phyloP scores from a whole-genome alignment of 2,113 vertebrate species.

The Mobula birostris region DNA sequence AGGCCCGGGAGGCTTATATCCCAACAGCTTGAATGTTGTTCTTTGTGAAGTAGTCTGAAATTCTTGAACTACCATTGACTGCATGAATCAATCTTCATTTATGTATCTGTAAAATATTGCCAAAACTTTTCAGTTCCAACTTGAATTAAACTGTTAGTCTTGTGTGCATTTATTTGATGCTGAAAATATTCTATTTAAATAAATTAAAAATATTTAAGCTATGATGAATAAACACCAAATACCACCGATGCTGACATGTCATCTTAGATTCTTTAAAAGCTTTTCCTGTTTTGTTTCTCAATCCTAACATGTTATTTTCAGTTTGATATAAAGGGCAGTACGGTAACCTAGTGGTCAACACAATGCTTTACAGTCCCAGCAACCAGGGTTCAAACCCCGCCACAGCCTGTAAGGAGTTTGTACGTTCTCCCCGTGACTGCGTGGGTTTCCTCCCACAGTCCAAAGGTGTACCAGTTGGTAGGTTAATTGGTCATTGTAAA shows the following conservation, averaged over 20 bases:
- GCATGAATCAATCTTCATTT: background rate
- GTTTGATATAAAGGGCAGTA: background rate
- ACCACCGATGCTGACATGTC: background rate
- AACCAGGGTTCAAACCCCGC: no score
- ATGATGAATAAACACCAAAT: background rate
- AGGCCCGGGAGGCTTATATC: background rate
- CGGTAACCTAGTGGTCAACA: no score
- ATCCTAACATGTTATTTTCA: background rate
- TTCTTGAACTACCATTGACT: background rate
- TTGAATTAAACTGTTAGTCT: background rate
- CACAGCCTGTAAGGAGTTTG: no score
- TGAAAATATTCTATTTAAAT: background rate
- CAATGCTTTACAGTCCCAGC: no score
- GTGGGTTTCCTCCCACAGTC: no score
- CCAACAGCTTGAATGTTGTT: background rate
- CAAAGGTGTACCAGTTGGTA: no score
- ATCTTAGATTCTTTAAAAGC: background rate
- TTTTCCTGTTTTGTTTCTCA: background rate
- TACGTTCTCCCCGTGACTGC: no score
- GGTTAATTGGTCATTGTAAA: no score
- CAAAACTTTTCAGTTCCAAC: background rate
- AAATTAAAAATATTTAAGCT: slow-evolving; percentile 19
- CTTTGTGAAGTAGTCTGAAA: background rate
- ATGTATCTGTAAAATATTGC: background rate
- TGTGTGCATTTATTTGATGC: background rate